phyloP scores from a whole-genome alignment of 92 coral and sea anemone genomes.

The Meandrina meandrites region DNA sequence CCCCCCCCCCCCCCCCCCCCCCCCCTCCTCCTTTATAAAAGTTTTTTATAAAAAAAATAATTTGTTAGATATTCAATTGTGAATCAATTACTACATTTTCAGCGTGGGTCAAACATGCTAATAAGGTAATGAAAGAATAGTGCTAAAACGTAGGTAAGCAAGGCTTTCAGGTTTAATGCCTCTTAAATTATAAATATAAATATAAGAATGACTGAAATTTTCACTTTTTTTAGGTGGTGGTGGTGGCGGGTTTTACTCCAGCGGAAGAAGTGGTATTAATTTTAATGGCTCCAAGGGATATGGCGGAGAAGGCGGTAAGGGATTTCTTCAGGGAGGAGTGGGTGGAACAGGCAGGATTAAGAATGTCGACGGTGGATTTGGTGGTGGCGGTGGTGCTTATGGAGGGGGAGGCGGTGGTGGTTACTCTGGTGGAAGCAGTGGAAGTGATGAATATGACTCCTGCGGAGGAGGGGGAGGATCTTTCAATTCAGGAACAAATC shows the following conservation, averaged over 20 bases:
- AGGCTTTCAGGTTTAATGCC: not conserved
- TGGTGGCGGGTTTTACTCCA: conserved; percentile 26
- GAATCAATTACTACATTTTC: too few relatives aligned
- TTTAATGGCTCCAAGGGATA: conserved; percentile 16
- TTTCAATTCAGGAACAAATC: not conserved
- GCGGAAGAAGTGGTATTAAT: conserved; percentile 25
- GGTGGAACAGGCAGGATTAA: not conserved
- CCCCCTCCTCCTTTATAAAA: not conserved
- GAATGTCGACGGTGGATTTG: not conserved
- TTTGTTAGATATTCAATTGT: not conserved
- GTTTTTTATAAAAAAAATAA: too few relatives aligned
- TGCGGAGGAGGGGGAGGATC: not conserved
- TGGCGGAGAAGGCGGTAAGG: conserved; percentile 41
- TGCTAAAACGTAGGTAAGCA: too few relatives aligned
- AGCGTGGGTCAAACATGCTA: not conserved
- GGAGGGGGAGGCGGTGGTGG: not conserved
- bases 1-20: too few relatives aligned
- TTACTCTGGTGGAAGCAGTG: not conserved
- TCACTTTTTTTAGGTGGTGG: not conserved
- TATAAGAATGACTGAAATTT: not conserved
- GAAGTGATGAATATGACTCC: not conserved
- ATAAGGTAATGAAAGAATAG: not conserved
- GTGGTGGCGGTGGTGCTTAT: not conserved
- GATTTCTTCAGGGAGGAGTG: conserved; percentile 3
- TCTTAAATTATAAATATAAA: not conserved